Base-by-base conservation (phyloP, 1,140 invertebrate species). In the Anoplophora glabripennis region DNA sequence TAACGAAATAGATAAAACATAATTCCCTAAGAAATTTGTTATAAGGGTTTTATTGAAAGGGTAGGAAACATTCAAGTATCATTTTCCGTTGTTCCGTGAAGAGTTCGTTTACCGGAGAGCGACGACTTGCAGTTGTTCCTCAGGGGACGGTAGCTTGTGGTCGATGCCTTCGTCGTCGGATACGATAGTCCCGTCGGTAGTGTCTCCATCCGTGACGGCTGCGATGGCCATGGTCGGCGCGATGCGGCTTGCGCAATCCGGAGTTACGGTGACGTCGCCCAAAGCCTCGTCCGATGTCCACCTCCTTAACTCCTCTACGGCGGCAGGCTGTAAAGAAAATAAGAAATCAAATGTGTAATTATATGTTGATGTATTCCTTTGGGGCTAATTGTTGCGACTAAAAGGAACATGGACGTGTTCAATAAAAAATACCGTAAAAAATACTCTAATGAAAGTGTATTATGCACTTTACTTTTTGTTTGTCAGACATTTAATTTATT, bases 241-340 rank as follows among this genome's bases (percentile, higher is more conserved):
- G 42, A 83, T 82, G 33, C 79, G 72, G 68, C 77, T 78, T n/a
- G 86, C 82, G 59, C 87, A 87, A 74, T 90, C 87, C 18, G 89
- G 86, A 14, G 85, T 80, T 11, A 89, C 88, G 11, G 89, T 92
- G 42, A 91, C 81, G 70, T 91, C 89, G 53, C 90, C 89, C 34
- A 92, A 74, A 10, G 89, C 90, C 75, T 93, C 90, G 59, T 81
- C 83, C 33, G 89, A 92, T 34, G 89, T 92, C 90, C 90, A 93
- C 80, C 88, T 83, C 54, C 90, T 82, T 41, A 93, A 80, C 59
- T 89, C 86, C 64, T 87, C 86, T 55, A 92, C 83, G 62, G 85
- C 85, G 55, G 88, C 88, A 48, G 90, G 90, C 90, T 93, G 78
- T 7, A 69, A 67, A 37, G 51, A 57, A 49, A 57, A 28, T 3